Evolutionary conservation across 2,888 invertebrate genomes (phyloP).

Genomic region (Aphelenchoides bicaudatus): DNA sequence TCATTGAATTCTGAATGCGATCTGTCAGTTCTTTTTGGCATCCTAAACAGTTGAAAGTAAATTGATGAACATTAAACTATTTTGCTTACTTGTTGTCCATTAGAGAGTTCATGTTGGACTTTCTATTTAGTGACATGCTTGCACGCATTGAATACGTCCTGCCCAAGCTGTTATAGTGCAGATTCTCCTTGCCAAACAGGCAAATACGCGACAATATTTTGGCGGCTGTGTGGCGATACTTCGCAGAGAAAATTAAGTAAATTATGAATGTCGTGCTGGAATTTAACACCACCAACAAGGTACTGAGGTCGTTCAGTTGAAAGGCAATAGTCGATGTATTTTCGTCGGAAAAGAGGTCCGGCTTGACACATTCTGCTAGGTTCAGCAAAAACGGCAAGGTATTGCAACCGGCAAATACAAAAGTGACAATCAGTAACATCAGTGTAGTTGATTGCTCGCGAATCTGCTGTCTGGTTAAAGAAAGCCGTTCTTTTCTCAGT

Average conservation of each 20-base stretch:
- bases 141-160: constrained; percentile 28
- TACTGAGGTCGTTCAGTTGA: constrained; percentile 53
- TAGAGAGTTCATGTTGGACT: constrained; percentile 10
- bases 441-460: constrained; percentile 55
- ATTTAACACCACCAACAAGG: constrained; percentile 53
- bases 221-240: constrained; percentile 42
- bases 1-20: constrained; percentile 11
- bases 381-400: constrained; percentile 53
- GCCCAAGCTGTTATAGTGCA: constrained; percentile 25
- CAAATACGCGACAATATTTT: constrained; percentile 20
- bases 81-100: constrained; percentile 10
- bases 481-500: constrained; percentile 41
- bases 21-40: constrained; percentile 5
- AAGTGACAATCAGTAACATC: constrained; percentile 58
- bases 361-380: constrained; percentile 50
- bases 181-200: constrained; percentile 19
- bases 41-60: background rate
- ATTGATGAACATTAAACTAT: background rate
- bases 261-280: constrained; percentile 56
- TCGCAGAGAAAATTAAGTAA: constrained; percentile 54
- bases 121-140: constrained; percentile 10
- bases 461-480: constrained; percentile 55
- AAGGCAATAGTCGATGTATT: constrained; percentile 45
- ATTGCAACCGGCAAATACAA: constrained; percentile 54
- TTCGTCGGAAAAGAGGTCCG: constrained; percentile 35